Conservation (phyloP, 2,797 vertebrate species). For the Sorex maritimensis region DNA sequence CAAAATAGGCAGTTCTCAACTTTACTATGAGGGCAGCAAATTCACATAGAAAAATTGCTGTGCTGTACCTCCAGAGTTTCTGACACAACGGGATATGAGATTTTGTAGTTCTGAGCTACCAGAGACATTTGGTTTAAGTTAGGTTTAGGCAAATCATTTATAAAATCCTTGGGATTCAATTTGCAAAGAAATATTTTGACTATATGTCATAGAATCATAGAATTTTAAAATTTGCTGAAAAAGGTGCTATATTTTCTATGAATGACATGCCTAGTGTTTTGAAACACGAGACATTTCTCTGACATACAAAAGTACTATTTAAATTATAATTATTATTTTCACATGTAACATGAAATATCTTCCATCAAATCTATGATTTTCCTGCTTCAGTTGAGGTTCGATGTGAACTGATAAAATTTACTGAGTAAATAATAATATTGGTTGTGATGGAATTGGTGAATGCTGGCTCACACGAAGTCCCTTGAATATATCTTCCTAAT, state of each 20-base stretch:
- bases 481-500: neutral
- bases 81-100: neutral
- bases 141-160: neutral
- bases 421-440: neutral
- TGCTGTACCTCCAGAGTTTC: neutral
- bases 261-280: neutral
- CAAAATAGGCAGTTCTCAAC: neutral
- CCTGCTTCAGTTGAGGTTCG: neutral
- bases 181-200: constrained; percentile 48
- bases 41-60: neutral
- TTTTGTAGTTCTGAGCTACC: neutral
- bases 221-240: neutral
- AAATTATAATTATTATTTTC: neutral
- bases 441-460: neutral
- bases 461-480: neutral
- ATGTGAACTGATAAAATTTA: neutral
- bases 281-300: too few relatives aligned
- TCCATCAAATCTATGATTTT: neutral
- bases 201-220: neutral
- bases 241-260: neutral
- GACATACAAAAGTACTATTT: neutral
- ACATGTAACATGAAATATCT: neutral
- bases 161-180: neutral
- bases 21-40: neutral
- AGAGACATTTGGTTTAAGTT: too few relatives aligned